phyloP scores from a whole-genome alignment of 2,888 invertebrate genomes.

The Caenorhabditis auriculariae region DNA sequence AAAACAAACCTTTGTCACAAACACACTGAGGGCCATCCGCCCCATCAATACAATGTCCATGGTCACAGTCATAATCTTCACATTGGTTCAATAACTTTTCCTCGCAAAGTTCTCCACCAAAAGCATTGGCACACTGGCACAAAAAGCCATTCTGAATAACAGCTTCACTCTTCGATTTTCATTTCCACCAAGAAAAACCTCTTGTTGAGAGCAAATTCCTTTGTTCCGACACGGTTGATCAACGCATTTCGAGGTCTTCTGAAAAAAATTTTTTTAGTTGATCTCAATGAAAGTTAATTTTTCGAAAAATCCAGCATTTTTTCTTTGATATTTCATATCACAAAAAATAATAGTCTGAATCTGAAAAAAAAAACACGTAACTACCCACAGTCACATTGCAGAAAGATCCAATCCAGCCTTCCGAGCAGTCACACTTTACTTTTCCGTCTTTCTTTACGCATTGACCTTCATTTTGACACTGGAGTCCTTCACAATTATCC shows the following conservation, averaged over 20 bases:
- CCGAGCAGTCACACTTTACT: slow-evolving; percentile 42
- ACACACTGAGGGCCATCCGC: slow-evolving; percentile 24
- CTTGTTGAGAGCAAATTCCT: slow-evolving; percentile 7
- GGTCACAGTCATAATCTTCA: slow-evolving; percentile 22
- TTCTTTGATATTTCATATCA: no score
- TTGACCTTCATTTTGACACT: slow-evolving; percentile 42
- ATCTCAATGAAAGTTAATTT: no score
- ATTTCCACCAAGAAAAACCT: not conserved
- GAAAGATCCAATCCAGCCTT: slow-evolving; percentile 39
- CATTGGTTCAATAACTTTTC: slow-evolving; percentile 17
- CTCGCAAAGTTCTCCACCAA: slow-evolving; percentile 36
- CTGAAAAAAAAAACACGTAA: no score
- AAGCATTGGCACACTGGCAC: slow-evolving; percentile 38
- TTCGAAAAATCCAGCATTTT: no score
- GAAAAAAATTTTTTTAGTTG: not conserved
- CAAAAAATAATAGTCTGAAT: no score
- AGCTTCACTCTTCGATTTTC: no score
- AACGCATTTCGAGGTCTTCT: slow-evolving; percentile 2
- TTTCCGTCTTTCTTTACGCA: slow-evolving; percentile 31
- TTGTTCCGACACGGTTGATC: slow-evolving; percentile 31
- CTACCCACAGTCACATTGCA: slow-evolving; percentile 41
- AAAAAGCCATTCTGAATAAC: slow-evolving; percentile 13
- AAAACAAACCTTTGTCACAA: slow-evolving; percentile 8
- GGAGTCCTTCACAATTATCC: slow-evolving; percentile 37
- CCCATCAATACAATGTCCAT: slow-evolving; percentile 22